Evolutionary conservation across 2,113 vertebrate genomes (phyloP).

Genomic region (Eira barbara): DNA sequence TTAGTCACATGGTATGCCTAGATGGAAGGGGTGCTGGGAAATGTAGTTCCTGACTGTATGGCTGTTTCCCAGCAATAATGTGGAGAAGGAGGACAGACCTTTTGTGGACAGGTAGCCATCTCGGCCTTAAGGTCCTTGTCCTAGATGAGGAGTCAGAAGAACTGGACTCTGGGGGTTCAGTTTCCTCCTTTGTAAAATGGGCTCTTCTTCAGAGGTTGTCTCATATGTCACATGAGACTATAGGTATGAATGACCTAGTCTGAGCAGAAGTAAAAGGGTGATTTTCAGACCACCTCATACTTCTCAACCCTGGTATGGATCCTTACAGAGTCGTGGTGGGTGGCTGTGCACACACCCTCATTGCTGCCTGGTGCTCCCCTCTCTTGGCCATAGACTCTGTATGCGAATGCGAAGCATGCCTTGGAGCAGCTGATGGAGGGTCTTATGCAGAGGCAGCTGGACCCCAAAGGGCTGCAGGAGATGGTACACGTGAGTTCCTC

Average conservation of each 20-base stretch:
- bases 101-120: neutral
- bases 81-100: neutral
- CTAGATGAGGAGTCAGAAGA: neutral
- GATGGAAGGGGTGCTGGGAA: neutral
- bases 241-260: neutral
- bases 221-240: neutral
- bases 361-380: rapidly evolving
- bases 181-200: neutral
- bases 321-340: neutral
- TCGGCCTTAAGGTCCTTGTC: neutral
- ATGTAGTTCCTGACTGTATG: neutral
- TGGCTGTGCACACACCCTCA: neutral
- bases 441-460: conserved; percentile 62
- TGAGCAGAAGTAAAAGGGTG: neutral
- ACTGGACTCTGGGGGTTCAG: neutral
- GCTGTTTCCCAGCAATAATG: neutral
- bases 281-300: neutral
- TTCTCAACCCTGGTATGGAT: neutral
- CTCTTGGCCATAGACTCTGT: conserved; percentile 9
- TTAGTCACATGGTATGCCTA: neutral
- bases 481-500: conserved; percentile 51
- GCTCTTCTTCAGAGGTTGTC: neutral
- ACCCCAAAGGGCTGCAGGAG: conserved; percentile 69
- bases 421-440: conserved; percentile 58
- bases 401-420: neutral